Evolutionary conservation across 2,113 vertebrate species (phyloP), one percentile per base, ranked within the genome.

Genomic region (Podocnemis expansa): DNA sequence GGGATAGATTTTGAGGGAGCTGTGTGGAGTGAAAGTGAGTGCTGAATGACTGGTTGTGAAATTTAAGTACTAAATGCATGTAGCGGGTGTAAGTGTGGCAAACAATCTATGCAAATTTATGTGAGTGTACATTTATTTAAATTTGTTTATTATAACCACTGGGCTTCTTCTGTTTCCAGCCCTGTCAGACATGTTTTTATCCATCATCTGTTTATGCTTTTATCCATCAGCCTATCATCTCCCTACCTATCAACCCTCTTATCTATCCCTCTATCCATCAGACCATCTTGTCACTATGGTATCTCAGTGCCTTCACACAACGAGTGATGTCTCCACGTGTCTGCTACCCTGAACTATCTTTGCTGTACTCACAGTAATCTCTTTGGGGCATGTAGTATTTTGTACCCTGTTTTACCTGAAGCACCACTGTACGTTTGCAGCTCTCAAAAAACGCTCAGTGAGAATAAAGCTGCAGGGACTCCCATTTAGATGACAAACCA

Each of bases 301-400:
- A 70, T 38, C 4, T 5, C 8, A 38, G 19, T 10, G 8, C 60
- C 17, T n/a, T n/a, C 34, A 67, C 16, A 19, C 16, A 31, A 67
- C 34, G 31, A 67, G 10, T 1, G 54, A 11, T 8, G 2, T 8
- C 0, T 5, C 1, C 16, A 29, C 45, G 22, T 1, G 0, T 2
- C 24, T 4, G 4, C 0, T 19, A 5, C 43, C 6, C 4, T 1
- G 17, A 12, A 70, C 27, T 27, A 4, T 73, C 9, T 47, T 8
- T 1, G 0, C 17, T 60, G 9, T 54, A 2, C 14, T 2, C 4
- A 7, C 25, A 63, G 58, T 2, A 1, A 5, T 29, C 9, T 6
- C 0, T 2, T n/a, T 52, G 47, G 0, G 14, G 2, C 21, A 27
- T 10, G 4, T 0, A 34, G 2, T 76, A 6, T 76, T 76, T 76